Conservation (phyloP, 2,888 invertebrate species). For the Pristionchus entomophagus region DNA sequence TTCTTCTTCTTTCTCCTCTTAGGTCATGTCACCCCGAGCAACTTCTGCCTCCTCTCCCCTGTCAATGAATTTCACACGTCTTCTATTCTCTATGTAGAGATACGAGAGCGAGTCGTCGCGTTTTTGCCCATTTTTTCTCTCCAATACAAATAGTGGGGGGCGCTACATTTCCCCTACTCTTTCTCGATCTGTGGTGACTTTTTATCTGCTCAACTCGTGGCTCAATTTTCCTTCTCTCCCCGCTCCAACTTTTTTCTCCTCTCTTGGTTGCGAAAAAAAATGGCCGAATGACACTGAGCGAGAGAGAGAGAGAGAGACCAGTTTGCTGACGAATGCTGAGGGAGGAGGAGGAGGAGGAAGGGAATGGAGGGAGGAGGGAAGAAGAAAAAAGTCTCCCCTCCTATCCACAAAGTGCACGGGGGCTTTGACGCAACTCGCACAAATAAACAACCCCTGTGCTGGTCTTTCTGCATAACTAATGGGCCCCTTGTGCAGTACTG, state of each 20-base stretch:
- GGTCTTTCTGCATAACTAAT: not conserved
- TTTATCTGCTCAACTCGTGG: not conserved
- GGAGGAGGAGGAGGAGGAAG: not conserved
- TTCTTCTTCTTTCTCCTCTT: not conserved
- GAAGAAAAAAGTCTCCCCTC: slow-evolving; percentile 18
- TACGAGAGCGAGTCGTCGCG: not conserved
- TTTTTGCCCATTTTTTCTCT: not conserved
- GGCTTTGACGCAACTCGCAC: not conserved
- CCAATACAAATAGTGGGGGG: not conserved
- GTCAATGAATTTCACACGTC: not conserved
- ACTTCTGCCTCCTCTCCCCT: not conserved
- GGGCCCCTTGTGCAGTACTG: not conserved
- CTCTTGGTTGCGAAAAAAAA: slow-evolving; percentile 5
- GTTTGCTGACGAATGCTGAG: not conserved
- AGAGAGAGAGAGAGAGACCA: slow-evolving; percentile 25
- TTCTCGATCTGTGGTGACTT: not conserved
- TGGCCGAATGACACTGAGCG: not conserved
- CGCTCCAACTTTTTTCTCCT: not conserved
- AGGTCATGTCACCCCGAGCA: not conserved
- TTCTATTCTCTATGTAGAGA: not conserved
- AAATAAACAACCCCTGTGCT: not conserved
- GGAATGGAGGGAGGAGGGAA: not conserved
- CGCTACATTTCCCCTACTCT: not conserved
- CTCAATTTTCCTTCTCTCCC: not conserved
- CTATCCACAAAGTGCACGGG: not conserved